A percentile compares a stretch with the other conserved stretches of the same genome.
Conservation (phyloP, 1,140 invertebrate species). For the Heliothis subflexa region DNA sequence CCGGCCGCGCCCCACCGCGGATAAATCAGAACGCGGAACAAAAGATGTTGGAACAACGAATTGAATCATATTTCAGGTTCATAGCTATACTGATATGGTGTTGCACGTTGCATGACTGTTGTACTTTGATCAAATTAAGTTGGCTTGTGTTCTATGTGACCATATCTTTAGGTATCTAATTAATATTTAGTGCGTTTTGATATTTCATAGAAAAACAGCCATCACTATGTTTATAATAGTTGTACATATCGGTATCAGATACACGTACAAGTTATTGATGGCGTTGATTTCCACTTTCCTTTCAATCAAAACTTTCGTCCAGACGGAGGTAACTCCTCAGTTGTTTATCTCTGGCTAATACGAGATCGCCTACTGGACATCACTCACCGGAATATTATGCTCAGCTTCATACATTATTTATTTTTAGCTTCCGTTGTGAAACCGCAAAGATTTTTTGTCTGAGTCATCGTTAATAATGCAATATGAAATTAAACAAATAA, state of each 20-base stretch:
- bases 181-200: no score
- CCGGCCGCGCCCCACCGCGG: slow-evolving; percentile 34
- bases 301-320: slow-evolving; percentile 37
- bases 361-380: background rate
- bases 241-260: slow-evolving; percentile 12
- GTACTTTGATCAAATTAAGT: no score
- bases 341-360: slow-evolving; percentile 2
- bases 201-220: no score
- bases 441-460: slow-evolving; percentile 19
- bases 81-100: background rate
- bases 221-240: background rate
- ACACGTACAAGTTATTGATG: slow-evolving; percentile 36
- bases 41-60: background rate
- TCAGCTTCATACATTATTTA: slow-evolving; percentile 5
- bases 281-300: background rate
- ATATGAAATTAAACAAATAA: no score
- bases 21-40: slow-evolving; percentile 51
- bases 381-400: slow-evolving; percentile 21
- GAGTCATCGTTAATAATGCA: background rate
- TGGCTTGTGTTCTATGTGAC: no score
- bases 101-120: no score
- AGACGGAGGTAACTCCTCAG: slow-evolving; percentile 7
- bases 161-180: no score
- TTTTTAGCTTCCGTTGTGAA: slow-evolving; percentile 25
- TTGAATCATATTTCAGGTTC: slow-evolving; percentile 1